Conservation (phyloP, 2,113 vertebrate species). For the Noturus placidus region DNA sequence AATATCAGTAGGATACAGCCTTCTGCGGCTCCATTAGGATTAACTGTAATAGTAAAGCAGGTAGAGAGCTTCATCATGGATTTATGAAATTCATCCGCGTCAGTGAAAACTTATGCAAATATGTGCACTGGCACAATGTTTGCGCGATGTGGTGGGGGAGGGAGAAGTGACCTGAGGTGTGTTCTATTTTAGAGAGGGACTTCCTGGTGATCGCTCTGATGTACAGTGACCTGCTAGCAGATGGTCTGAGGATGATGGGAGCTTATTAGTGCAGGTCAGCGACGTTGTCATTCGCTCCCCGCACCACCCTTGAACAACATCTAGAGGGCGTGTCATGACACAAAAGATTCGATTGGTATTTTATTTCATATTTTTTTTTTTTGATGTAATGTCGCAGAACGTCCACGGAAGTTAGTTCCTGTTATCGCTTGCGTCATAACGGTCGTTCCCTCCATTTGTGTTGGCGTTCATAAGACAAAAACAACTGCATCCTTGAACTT, state of each 20-base stretch:
- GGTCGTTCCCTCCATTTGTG: background rate
- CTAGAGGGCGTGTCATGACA: conserved; percentile 34
- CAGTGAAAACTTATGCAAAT: conserved; percentile 43
- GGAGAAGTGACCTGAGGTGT: conserved; percentile 32
- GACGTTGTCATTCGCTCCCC: conserved; percentile 1
- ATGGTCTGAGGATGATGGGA: conserved; percentile 47
- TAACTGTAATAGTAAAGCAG: background rate
- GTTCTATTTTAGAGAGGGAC: conserved; percentile 49
- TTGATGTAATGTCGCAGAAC: no score
- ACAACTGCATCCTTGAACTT: background rate
- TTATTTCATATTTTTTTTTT: no score
- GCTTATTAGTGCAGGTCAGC: conserved; percentile 42
- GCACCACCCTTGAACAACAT: background rate
- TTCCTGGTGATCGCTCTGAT: conserved; percentile 50
- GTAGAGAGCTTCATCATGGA: conserved; percentile 15
- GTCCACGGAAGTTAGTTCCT: background rate
- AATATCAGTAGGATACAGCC: conserved; percentile 27
- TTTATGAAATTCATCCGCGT: conserved; percentile 24
- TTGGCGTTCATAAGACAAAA: background rate
- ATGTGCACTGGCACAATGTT: conserved; percentile 17
- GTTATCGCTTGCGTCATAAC: no score
- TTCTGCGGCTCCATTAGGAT: conserved; percentile 7
- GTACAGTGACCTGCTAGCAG: conserved; percentile 46
- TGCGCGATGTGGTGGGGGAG: conserved; percentile 24
- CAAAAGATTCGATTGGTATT: conserved; percentile 10